Base-by-base conservation (phyloP, 1,140 invertebrate species). In the Platyura marginata region DNA sequence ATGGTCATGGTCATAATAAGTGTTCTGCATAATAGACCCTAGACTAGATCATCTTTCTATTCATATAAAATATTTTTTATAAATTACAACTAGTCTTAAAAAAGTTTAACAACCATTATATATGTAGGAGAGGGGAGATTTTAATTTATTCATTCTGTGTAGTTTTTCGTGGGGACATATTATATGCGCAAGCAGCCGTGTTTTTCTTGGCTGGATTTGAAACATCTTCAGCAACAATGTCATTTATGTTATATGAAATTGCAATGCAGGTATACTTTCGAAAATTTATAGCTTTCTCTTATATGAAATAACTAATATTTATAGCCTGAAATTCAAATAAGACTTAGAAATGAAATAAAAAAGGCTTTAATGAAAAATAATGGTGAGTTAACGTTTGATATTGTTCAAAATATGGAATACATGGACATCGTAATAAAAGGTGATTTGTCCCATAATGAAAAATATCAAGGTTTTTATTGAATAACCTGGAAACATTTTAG, bases 151-250 rank as follows among this genome's bases (percentile, higher is more conserved):
- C 9, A 36, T 16, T 16, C 16, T 5, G 6, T 16, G 34, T 16
- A 36, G 34, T 11, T 36, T 36, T 9, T 5, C 15, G 16, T 16
- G 40, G n/a, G 8, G 40, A 41, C 9, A 11, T 41, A 49, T 55
- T 79, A 2, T 49, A 67, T 2, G 66, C 69, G 0, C 71, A 78
- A 49, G 63, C 66, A 9, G 54, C 71, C 1, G 37, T 73, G 2
- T 78, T 79, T 46, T 71, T 75, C 47, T 45, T 65, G 8, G 77
- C 65, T 37, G 77, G 75, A 2, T 79, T 70, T 47, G 75, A 77
- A 51, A 76, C 74, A 0, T 66, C 70, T 0, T 59, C 71, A 1
- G 67, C 65, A 0, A 60, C 68, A 1, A 52, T 78, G 22, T 53
- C 65, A 0, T 73, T 72, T 45, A 53, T 67, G 0, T 48, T 72